Conservation (phyloP, 2,113 vertebrate species). For the Andinoacara biseriatus region DNA sequence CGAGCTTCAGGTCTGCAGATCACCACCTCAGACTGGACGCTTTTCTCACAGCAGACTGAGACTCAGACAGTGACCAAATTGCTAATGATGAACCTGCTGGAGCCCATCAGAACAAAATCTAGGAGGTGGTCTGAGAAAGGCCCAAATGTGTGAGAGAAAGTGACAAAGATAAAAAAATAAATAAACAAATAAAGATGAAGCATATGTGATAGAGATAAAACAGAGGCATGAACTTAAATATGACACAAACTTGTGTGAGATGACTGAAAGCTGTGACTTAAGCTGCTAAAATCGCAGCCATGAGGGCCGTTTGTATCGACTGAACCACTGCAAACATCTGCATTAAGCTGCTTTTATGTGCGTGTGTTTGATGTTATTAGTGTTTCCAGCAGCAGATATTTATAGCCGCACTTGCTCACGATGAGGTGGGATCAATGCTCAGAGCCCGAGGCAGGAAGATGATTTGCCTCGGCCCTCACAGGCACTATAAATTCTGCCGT, state of each 20-base stretch:
- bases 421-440: slow-evolving; percentile 61
- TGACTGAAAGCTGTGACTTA: neutral
- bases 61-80: too few relatives aligned
- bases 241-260: neutral
- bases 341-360: neutral
- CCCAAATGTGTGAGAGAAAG: neutral
- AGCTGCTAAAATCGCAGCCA: neutral
- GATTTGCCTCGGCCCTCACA: slow-evolving; percentile 34
- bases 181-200: neutral
- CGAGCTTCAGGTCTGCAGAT: neutral
- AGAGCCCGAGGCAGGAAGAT: slow-evolving; percentile 28
- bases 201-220: neutral
- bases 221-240: too few relatives aligned
- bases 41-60: neutral
- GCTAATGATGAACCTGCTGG: neutral
- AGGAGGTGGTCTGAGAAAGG: too few relatives aligned
- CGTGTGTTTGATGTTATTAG: slow-evolving; percentile 17
- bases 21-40: neutral
- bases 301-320: neutral
- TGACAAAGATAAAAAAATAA: neutral
- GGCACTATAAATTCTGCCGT: slow-evolving; percentile 36
- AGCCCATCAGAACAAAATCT: too few relatives aligned
- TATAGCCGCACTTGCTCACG: slow-evolving; percentile 43
- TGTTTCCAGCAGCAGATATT: slow-evolving; percentile 57
- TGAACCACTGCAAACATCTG: too few relatives aligned